Percentiles rank a stretch among this genome's conserved stretches.
Evolutionary conservation across 2,888 invertebrate species (phyloP).

Genomic region (Conomelus anceps): DNA sequence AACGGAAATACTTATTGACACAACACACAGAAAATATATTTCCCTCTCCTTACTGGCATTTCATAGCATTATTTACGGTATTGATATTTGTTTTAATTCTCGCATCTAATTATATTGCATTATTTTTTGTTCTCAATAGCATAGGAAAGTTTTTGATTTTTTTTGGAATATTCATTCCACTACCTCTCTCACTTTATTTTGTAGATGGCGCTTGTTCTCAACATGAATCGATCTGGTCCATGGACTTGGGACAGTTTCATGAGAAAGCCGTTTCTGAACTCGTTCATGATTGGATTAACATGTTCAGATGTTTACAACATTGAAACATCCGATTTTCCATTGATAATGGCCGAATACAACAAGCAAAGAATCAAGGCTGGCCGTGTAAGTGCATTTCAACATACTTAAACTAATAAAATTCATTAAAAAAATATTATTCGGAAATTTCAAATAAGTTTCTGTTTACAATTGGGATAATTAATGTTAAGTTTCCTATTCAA

Average conservation of each 20-base stretch:
- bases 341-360: not conserved
- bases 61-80: too few relatives aligned
- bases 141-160: too few relatives aligned
- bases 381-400: not conserved
- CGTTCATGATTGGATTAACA: not conserved
- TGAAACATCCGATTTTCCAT: not conserved
- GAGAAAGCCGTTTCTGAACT: not conserved
- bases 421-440: not conserved
- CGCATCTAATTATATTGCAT: too few relatives aligned
- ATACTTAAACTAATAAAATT: not conserved
- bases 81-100: too few relatives aligned
- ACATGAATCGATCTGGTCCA: not conserved
- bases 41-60: too few relatives aligned
- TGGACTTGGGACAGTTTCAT: slow-evolving; percentile 9
- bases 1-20: too few relatives aligned
- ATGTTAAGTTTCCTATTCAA: too few relatives aligned
- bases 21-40: too few relatives aligned
- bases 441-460: not conserved
- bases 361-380: not conserved
- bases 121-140: too few relatives aligned
- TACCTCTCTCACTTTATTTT: not conserved
- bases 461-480: not conserved
- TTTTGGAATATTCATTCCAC: too few relatives aligned
- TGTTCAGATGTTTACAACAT: not conserved
- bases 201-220: not conserved